Conservation (phyloP, 2,797 vertebrate species). For the Eptatretus atami region DNA sequence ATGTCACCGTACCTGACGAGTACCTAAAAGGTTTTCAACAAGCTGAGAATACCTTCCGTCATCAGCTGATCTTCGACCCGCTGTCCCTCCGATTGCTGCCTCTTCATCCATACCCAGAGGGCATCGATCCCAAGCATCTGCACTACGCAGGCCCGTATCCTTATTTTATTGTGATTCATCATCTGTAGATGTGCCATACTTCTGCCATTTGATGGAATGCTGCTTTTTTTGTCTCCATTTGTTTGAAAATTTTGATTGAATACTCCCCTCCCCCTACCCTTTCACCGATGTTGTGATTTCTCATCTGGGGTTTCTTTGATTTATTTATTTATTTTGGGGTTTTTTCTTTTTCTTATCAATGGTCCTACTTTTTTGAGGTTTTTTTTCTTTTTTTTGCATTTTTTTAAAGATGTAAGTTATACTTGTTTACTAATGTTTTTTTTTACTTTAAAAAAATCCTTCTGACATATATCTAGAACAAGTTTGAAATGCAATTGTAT, state of each 20-base stretch:
- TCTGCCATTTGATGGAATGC: too few species aligned
- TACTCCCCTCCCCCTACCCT: background rate
- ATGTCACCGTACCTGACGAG: conserved; percentile 34
- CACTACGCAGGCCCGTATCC: conserved; percentile 73
- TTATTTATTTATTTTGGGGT: too few species aligned
- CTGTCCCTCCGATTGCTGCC: conserved; percentile 39
- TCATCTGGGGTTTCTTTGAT: too few species aligned
- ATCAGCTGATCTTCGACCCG: conserved; percentile 86
- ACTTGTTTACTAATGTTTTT: too few species aligned
- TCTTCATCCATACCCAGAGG: conserved; percentile 40
- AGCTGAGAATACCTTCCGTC: conserved; percentile 83
- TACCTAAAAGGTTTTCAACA: conserved; percentile 51
- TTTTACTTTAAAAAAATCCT: background rate
- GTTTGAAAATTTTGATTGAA: too few species aligned
- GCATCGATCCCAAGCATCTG: conserved; percentile 26
- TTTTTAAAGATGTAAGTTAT: background rate
- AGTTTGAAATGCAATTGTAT: background rate
- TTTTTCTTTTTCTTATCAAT: too few species aligned
- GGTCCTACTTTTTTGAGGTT: too few species aligned
- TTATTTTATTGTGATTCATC: conserved; percentile 11
- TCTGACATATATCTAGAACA: background rate
- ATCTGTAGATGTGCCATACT: too few species aligned
- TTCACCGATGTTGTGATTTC: background rate
- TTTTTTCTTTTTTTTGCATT: background rate
- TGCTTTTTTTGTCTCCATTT: too few species aligned